Base-by-base conservation (phyloP, 2,888 invertebrate genomes). In the Caenorhabditis sp. region DNA sequence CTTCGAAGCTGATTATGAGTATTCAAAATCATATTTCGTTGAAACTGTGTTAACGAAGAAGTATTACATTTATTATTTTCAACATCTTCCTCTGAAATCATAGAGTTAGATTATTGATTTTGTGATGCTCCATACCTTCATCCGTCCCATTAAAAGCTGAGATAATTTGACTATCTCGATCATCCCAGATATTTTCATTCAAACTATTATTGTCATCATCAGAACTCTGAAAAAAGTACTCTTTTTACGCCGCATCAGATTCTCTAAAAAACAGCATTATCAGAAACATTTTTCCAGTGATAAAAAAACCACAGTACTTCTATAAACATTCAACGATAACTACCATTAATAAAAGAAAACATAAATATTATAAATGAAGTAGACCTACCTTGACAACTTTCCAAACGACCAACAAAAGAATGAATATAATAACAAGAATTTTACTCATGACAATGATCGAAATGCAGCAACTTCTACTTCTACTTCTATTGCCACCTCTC, bases 1-100 rank as follows among this genome's bases (percentile, higher is more conserved):
- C 74, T 74, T 54, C 78, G 61, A 58, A 76, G 62, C 62, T 76
- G 69, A 62, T 79, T 79, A 50, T 76, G 76, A n/a, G 70, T 78
- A 53, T 58, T 62, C 55, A 78, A 50, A 23, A 78, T 75, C 64
- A 78, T 67, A n/a, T 70, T 70, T 3, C 62, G 66, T 43, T 73
- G 73, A 59, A 62, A 54, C 57, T 58, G 59, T 6, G 58, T 69
- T 58, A 73, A 63, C 54, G 73, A 65, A 61, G 73, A 68, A 60
- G 55, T 65, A 54, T 65, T 65, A 60, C 73, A 73, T 43, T 59
- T 24, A 8, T 31, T 14, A 36, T 27, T 31, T 26, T 53, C 53
- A n/a, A n/a, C n/a, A n/a, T n/a, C n/a, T n/a, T n/a, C n/a, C n/a
- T n/a, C n/a, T n/a, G n/a, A n/a, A n/a, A n/a, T n/a, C n/a, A n/a